phyloP scores from a whole-genome alignment of 2,113 vertebrate genomes.

The Aptenodytes patagonicus region DNA sequence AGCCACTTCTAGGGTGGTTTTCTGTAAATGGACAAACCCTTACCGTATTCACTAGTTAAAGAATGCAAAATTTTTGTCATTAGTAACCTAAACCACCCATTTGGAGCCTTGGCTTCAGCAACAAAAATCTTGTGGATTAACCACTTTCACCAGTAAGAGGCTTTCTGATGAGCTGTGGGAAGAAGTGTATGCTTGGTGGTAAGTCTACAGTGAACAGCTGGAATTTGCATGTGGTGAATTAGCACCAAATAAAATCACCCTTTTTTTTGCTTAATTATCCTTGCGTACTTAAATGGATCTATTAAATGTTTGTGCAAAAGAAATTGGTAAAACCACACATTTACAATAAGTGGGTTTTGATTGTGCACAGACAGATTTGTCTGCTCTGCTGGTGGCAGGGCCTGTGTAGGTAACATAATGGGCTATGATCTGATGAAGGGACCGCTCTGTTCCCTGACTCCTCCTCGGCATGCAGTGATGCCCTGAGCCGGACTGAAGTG shows the following conservation, averaged over 20 bases:
- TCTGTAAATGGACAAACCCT: conserved; percentile 54
- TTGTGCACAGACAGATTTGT: not conserved
- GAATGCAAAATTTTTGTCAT: conserved; percentile 51
- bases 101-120: conserved; percentile 38
- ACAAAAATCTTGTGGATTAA: conserved; percentile 57
- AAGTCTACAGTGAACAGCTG: conserved; percentile 40
- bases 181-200: conserved; percentile 26
- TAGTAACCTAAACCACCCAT: conserved; percentile 44
- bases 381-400: not conserved
- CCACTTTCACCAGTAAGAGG: conserved; percentile 46
- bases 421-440: not conserved
- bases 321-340: not conserved
- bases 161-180: conserved; percentile 52
- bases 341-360: not conserved
- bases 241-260: conserved; percentile 37
- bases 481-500: not conserved
- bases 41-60: not conserved
- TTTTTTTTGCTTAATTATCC: not conserved
- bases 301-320: not conserved
- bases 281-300: not conserved
- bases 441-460: not conserved
- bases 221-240: conserved; percentile 55
- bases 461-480: not conserved
- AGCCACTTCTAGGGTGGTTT: conserved; percentile 46
- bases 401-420: not conserved